Conservation (phyloP, 2,797 vertebrate genomes). For the Pantherophis alleghaniensis region DNA sequence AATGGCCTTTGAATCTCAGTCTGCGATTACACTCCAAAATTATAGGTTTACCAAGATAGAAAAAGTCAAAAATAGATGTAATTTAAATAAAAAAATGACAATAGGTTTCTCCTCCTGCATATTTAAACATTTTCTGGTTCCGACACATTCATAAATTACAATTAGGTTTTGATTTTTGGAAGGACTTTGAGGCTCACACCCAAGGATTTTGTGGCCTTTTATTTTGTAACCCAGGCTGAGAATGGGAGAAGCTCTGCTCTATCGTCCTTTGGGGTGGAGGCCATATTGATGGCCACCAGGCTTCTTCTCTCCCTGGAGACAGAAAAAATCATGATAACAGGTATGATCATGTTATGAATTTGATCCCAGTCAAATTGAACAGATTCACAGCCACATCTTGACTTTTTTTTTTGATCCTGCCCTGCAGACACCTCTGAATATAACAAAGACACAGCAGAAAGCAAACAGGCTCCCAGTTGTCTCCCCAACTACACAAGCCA, state of each 20-base stretch:
- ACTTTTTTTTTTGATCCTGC: background rate
- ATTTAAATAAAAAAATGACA: background rate
- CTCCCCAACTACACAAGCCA: constrained; percentile 60
- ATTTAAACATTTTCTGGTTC: background rate
- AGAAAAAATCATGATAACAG: too few species aligned
- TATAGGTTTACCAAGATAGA: background rate
- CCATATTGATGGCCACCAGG: constrained; percentile 6
- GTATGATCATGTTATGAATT: too few species aligned
- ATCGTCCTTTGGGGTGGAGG: too few species aligned
- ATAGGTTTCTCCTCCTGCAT: background rate
- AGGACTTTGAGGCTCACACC: too few species aligned
- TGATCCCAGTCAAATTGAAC: too few species aligned
- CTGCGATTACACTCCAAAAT: background rate
- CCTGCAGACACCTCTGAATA: background rate
- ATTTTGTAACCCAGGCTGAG: too few species aligned
- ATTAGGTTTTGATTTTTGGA: too few species aligned
- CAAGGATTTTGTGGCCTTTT: too few species aligned
- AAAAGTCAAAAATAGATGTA: background rate
- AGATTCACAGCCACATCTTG: background rate
- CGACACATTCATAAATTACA: background rate
- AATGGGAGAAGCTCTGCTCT: too few species aligned
- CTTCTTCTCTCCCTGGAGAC: background rate
- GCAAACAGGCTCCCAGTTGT: constrained; percentile 69
- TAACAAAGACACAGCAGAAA: constrained; percentile 11
- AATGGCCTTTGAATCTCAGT: background rate